phyloP scores from a whole-genome alignment of 2,888 invertebrate species.

The Euproctis similis region DNA sequence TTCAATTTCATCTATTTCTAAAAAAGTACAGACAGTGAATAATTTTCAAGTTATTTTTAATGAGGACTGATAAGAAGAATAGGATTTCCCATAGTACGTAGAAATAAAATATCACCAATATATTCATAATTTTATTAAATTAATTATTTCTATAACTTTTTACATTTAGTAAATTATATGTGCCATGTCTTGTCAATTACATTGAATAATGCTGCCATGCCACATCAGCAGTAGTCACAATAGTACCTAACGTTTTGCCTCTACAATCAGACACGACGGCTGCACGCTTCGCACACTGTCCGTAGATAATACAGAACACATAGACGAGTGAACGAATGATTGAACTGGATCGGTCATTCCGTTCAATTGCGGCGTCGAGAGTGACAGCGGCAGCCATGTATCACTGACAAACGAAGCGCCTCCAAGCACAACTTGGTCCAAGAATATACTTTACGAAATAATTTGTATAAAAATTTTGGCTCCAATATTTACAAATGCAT shows the following conservation, averaged over 20 bases:
- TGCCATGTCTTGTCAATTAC: constrained; percentile 67
- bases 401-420: constrained; percentile 23
- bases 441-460: constrained; percentile 65
- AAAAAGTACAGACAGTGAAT: too few species aligned
- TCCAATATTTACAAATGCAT: constrained; percentile 69
- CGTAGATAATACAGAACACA: constrained; percentile 12
- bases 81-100: too few species aligned
- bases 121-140: constrained; percentile 76
- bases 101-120: constrained; percentile 44
- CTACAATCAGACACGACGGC: constrained; percentile 53
- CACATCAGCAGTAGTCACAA: constrained; percentile 55
- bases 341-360: constrained; percentile 1
- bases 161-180: constrained; percentile 72
- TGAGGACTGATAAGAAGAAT: too few species aligned
- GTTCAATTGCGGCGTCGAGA: not conserved
- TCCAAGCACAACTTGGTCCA: constrained; percentile 51
- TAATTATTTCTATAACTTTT: constrained; percentile 76
- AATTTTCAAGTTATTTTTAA: too few species aligned
- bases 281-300: constrained; percentile 19
- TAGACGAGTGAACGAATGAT: constrained; percentile 8
- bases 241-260: constrained; percentile 65
- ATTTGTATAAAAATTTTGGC: constrained; percentile 73
- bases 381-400: constrained; percentile 20
- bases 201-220: constrained; percentile 66
- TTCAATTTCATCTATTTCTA: too few species aligned